Evolutionary conservation across 2,797 vertebrate species (phyloP), one percentile per base, ranked within the genome.

Genomic region (Nyctibius grandis): DNA sequence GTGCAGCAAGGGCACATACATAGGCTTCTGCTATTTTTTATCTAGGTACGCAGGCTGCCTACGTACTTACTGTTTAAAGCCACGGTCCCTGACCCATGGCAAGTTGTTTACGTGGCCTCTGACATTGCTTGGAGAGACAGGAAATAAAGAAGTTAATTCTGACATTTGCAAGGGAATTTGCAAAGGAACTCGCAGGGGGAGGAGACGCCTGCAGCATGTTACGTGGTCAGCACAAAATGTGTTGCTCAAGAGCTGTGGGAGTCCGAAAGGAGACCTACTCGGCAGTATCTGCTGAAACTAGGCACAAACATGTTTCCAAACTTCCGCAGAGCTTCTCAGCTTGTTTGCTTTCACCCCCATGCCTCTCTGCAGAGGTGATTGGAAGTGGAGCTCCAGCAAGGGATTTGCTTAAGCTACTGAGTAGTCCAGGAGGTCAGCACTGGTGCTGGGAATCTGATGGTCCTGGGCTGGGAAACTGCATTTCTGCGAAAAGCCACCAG

Each of bases 191-290:
- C 1, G 0, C 12, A 70, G 60, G 44, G 73, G 77, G 68, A 84
- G 86, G 70, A 82, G 70, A 4, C 0, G 28, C 63, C 64, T 63
- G 54, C 0, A 6, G 76, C 69, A 20, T 10, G 11, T 68, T 75
- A 26, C 5, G 18, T 79, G 83, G 77, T 91, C 77, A 95, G 80
- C 70, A 81, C 48, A 79, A 84, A 94, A 20, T 0, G 0, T 22
- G 40, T 94, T 94, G 40, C 85, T 94, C 74, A 93, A 94, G 88
- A 94, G 59, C n/a, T 94, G 77, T 88, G 63, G 80, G 85, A 94
- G 74, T 42, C 86, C 6, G 16, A 82, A 56, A 91, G 38, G 38
- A 92, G 74, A 78, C 54, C 47, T 69, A 19, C 50, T 81, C 25
- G 6, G 54, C 80, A 95, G 86, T 91, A 94, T 96, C 93, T 95